Conservation (phyloP, 2,113 vertebrate genomes). For the Cromileptes altivelis region DNA sequence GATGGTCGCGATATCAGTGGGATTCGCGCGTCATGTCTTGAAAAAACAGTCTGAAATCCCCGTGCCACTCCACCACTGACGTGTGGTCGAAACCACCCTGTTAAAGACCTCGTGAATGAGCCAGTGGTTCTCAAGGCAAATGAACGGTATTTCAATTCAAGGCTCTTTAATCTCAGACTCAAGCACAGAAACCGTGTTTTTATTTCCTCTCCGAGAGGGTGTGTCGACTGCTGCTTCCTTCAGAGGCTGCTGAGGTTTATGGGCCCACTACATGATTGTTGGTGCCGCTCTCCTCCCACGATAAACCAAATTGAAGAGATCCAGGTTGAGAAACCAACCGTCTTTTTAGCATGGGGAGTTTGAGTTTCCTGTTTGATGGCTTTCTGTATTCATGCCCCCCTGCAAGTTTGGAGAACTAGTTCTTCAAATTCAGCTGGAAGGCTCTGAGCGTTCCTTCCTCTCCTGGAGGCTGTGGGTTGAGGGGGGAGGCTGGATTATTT, state of each 20-base stretch:
- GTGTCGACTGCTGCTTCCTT: conserved; percentile 63
- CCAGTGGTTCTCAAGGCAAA: conserved; percentile 82
- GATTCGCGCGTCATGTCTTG: conserved; percentile 88
- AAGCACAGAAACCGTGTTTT: conserved; percentile 86
- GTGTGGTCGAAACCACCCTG: conserved; percentile 73
- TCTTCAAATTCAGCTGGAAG: conserved; percentile 82
- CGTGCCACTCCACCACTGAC: conserved; percentile 65
- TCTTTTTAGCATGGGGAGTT: conserved; percentile 88
- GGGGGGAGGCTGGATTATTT: conserved; percentile 62
- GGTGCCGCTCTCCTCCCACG: conserved; percentile 62
- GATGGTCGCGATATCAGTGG: conserved; percentile 77
- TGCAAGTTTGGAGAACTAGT: conserved; percentile 80
- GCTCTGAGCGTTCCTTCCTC: conserved; percentile 69
- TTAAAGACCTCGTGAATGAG: conserved; percentile 82
- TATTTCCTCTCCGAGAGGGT: conserved; percentile 66
- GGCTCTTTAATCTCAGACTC: conserved; percentile 70
- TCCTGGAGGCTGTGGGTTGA: conserved; percentile 71
- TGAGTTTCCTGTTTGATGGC: conserved; percentile 78
- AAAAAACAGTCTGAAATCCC: conserved; percentile 82
- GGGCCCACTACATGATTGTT: conserved; percentile 46
- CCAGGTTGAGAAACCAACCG: conserved; percentile 74
- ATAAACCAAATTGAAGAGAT: conserved; percentile 64
- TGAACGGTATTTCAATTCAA: conserved; percentile 77
- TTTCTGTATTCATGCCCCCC: conserved; percentile 47
- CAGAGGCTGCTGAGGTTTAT: conserved; percentile 70